Evolutionary conservation across 2,888 invertebrate genomes (phyloP).

Genomic region (Rutpela maculata): DNA sequence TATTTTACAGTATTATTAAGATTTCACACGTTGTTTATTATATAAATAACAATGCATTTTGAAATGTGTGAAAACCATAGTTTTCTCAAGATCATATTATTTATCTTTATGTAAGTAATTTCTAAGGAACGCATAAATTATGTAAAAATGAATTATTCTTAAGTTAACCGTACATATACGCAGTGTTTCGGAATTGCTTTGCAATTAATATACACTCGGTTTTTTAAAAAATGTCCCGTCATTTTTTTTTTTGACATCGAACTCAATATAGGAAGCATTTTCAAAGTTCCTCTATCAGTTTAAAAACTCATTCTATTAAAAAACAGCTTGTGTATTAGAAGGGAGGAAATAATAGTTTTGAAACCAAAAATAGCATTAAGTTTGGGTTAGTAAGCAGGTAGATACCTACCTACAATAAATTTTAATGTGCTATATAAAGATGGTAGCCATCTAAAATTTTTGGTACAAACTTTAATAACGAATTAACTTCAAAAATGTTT

Average conservation of each 20-base stretch:
- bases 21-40: constrained; percentile 27
- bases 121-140: constrained; percentile 24
- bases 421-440: constrained; percentile 12
- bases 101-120: constrained; percentile 30
- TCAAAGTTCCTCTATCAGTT: neutral
- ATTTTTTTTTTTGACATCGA: neutral
- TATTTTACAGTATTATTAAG: constrained; percentile 7
- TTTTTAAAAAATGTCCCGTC: neutral
- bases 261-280: too few species aligned
- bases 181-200: neutral
- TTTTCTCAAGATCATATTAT: constrained; percentile 36
- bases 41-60: constrained; percentile 31
- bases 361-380: neutral
- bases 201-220: neutral
- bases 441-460: neutral
- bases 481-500: neutral
- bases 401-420: constrained; percentile 3
- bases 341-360: constrained; percentile 2
- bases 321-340: neutral
- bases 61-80: constrained; percentile 27
- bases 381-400: constrained; percentile 7
- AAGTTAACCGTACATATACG: constrained; percentile 1
- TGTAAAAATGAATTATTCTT: constrained; percentile 26
- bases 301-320: neutral
- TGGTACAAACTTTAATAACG: neutral